Base-by-base conservation (phyloP, 2,888 invertebrate genomes). In the Mythimna vitellina region DNA sequence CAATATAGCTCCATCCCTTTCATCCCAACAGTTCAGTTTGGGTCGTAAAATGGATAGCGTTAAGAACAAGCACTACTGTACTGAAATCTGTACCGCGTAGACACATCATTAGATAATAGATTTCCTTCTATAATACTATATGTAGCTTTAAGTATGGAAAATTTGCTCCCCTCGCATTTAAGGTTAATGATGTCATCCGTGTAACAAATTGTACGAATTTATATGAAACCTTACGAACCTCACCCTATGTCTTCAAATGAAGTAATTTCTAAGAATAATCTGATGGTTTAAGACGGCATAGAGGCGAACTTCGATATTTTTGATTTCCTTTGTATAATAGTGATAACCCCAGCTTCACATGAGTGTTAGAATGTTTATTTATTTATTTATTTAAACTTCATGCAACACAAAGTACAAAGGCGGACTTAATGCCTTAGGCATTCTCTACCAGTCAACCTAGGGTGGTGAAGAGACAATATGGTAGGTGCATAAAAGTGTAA, bases 241-340 rank as follows among this genome's bases (percentile, higher is more conserved):
- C 89, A 81, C 92, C 92, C 90, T 91, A 90, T 90, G 92, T 92
- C 92, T 92, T 91, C 88, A 92, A 92, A 92, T 92, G 91, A 92
- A 92, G 92, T 92, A 92, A 93, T 92, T 92, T 90, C 91, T 92
- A 91, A 92, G 92, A 92, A 92, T 92, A 91, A 92, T 91, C 88
- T 87, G 72, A 71, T 67, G 82, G 56, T 54, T 61, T 63, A 63
- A 64, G 64, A 80, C 35, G 58, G 57, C 69, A 76, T 85, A 83
- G 87, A 83, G 66, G 57, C 5, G 77, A 68, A 77, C 54, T 32
- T 42, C 12, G 7, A 25, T 53, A 56, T 53, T 32, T 60, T 4
- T n/a, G 32, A 29, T 56, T 20, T 17, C 17, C 10, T 57, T 32
- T 57, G 20, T 38, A 32, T 32, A 57, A 38, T 38, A 38, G 1